Percentiles rank a stretch among this genome's conserved stretches.
phyloP scores from a whole-genome alignment of 37 sponge, comb jelly and placozoan species.

The Halichondria panicea region DNA sequence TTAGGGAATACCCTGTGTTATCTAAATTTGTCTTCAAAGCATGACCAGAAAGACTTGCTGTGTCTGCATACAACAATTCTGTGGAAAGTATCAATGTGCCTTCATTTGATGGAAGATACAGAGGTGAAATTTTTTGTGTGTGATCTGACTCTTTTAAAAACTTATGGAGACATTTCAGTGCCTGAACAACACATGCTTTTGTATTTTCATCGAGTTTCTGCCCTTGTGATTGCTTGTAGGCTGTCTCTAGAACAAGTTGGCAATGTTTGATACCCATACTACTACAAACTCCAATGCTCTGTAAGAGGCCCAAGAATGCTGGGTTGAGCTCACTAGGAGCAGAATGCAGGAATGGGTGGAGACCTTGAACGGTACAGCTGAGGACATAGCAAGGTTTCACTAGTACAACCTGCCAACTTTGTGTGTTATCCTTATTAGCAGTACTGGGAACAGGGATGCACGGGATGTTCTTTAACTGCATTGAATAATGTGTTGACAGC shows the following conservation, averaged over 20 bases:
- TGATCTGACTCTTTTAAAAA: constrained; percentile 2
- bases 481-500: not conserved
- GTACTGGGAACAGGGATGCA: constrained; percentile 38
- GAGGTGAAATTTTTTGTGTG: not conserved
- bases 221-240: not conserved
- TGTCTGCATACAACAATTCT: constrained; percentile 31
- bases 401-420: constrained; percentile 11
- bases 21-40: not conserved
- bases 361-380: not conserved
- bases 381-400: constrained; percentile 49
- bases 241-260: constrained; percentile 22
- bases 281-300: constrained; percentile 9
- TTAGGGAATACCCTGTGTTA: not conserved
- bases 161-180: not conserved
- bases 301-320: not conserved
- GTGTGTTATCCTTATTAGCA: not conserved
- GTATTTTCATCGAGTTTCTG: constrained; percentile 25
- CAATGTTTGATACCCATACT: constrained; percentile 16
- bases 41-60: constrained; percentile 7
- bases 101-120: constrained; percentile 19
- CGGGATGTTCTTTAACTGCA: not conserved
- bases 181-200: not conserved
- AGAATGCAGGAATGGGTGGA: constrained; percentile 40
- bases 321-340: constrained; percentile 4
- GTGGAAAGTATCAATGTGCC: constrained; percentile 1